phyloP scores from a whole-genome alignment of 2,888 invertebrate genomes.

The Andrena bucephala region DNA sequence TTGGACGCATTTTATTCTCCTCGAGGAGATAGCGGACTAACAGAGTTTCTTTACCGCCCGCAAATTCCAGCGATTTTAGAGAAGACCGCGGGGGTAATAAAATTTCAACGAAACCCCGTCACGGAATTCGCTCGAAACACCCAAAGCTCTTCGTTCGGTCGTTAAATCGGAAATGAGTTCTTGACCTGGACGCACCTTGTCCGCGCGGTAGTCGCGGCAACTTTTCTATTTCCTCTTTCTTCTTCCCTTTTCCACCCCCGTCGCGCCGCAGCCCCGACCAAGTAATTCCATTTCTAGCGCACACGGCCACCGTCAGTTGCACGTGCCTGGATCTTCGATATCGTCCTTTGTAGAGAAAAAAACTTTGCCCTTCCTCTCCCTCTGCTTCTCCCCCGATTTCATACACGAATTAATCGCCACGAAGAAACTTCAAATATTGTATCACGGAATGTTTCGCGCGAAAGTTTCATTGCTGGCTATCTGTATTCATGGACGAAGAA shows the following conservation, averaged over 20 bases:
- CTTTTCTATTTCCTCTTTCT: conserved; percentile 52
- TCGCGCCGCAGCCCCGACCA: neutral
- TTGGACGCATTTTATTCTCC: conserved; percentile 12
- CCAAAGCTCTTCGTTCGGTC: conserved; percentile 37
- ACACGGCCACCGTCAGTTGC: conserved; percentile 50
- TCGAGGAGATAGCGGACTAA: conserved; percentile 3
- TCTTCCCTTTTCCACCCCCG: neutral
- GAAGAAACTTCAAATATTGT: conserved; percentile 23
- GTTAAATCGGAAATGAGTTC: conserved; percentile 71
- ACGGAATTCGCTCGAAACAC: conserved; percentile 35
- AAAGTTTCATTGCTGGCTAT: neutral
- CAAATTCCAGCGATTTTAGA: conserved; percentile 43
- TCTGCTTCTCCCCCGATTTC: neutral
- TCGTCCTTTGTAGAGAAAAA: conserved; percentile 40
- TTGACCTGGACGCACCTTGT: conserved; percentile 56
- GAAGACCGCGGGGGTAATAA: conserved; percentile 46
- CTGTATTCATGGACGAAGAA: conserved; percentile 11
- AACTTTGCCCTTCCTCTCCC: conserved; percentile 26
- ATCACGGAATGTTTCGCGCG: conserved; percentile 13
- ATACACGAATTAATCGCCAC: conserved; percentile 28
- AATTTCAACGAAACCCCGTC: conserved; percentile 58
- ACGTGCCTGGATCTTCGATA: conserved; percentile 58
- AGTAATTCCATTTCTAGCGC: conserved; percentile 66
- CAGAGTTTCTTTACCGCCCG: conserved; percentile 25
- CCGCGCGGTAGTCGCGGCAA: conserved; percentile 32